Conservation (phyloP, 2,113 vertebrate species). For the Sakesphorus luctuosus region DNA sequence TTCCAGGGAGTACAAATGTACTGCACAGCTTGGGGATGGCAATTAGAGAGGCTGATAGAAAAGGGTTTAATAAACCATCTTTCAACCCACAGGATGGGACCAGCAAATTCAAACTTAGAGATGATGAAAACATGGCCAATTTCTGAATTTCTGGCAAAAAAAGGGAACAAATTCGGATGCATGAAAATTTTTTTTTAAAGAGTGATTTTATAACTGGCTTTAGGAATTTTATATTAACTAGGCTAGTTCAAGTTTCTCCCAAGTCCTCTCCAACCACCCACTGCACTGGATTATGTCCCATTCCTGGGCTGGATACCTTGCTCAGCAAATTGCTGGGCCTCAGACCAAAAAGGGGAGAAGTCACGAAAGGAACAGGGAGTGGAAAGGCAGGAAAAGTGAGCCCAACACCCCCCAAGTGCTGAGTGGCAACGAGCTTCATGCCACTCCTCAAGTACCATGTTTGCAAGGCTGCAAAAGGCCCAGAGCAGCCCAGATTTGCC, state of each 20-base stretch:
- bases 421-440: background rate
- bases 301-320: background rate
- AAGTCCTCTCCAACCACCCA: background rate
- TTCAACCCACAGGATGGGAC: background rate
- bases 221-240: background rate
- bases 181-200: background rate
- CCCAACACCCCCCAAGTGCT: background rate
- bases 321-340: conserved; percentile 30
- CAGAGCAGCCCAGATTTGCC: background rate
- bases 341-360: background rate
- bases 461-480: background rate
- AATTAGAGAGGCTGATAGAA: background rate
- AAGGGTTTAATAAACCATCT: background rate
- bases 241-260: conserved; percentile 8
- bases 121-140: background rate
- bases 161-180: background rate
- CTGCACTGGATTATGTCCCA: conserved; percentile 10
- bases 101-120: background rate
- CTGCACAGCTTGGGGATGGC: background rate
- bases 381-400: background rate
- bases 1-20: background rate
- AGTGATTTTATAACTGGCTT: background rate
- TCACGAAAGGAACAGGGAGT: background rate
- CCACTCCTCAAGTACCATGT: background rate
- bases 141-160: background rate